Conservation (phyloP, 2,113 vertebrate genomes). For the Noturus placidus region DNA sequence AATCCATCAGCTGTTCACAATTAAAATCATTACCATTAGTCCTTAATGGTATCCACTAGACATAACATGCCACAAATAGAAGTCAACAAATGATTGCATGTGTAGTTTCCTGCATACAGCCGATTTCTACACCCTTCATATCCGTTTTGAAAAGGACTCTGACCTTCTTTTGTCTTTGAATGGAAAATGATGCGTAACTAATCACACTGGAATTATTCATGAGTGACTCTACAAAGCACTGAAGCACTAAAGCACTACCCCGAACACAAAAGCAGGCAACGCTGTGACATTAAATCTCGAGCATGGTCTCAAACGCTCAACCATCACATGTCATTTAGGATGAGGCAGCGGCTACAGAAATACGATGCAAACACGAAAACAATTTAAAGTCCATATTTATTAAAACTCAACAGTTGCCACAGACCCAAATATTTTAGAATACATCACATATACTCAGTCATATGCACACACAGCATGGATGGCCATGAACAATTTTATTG, state of each 20-base stretch:
- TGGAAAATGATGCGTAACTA: not conserved
- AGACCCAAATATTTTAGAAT: conserved; percentile 73
- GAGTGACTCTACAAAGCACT: not conserved
- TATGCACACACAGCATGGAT: conserved; percentile 72
- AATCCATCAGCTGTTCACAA: too few relatives aligned
- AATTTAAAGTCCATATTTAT: conserved; percentile 62
- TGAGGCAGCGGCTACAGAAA: not conserved
- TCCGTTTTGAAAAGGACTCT: not conserved
- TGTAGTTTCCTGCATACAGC: not conserved
- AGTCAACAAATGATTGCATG: too few relatives aligned
- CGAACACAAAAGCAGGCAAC: not conserved
- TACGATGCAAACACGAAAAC: not conserved
- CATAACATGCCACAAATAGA: too few relatives aligned
- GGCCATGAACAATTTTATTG: conserved; percentile 73
- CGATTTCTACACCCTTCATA: not conserved
- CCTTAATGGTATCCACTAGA: too few relatives aligned
- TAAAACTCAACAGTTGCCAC: conserved; percentile 76
- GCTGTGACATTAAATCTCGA: not conserved
- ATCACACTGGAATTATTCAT: not conserved
- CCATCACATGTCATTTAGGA: not conserved
- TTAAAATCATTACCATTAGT: too few relatives aligned
- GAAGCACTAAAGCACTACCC: not conserved
- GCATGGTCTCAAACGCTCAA: not conserved
- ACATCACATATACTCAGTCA: conserved; percentile 76
- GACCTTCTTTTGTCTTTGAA: not conserved